Evolutionary conservation across 2,888 invertebrate species (phyloP), one percentile per base, ranked within the genome.

Genomic region (Drosophila robusta): DNA sequence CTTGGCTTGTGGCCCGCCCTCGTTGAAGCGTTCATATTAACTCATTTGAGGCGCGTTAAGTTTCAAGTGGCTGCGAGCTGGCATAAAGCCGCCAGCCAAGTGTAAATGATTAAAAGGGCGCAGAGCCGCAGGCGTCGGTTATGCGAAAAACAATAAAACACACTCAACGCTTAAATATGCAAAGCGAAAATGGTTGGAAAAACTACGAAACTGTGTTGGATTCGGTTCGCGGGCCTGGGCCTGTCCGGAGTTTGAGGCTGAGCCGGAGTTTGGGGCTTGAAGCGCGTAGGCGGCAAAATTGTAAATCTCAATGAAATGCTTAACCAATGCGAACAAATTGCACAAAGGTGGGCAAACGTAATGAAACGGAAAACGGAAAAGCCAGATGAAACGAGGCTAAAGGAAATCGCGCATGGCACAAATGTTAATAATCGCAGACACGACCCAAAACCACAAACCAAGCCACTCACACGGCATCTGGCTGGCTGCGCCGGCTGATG

Each of bases 281-380:
- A 24, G 34, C 46, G 42, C 34, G 36, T 46, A 22, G 51, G 39
- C 29, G 49, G 54, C 55, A 56, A 44, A 44, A 61, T 55, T 66
- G 51, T 60, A 54, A 57, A 63, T 67, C 63, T 63, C 63, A 67
- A 54, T 70, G 52, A 75, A 58, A 64, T 64, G 69, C 49, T 70
- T 69, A 58, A 75, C 55, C 56, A 63, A 51, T 41, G 47, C 54
- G 50, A 41, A 57, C 32, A 58, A 65, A 61, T 34, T 34, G 64
- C 51, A 65, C 44, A 75, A 75, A 74, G 74, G 76, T 74, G 76
- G 52, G 74, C 50, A 67, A 71, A 67, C 49, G 75, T 70, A 73
- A 77, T 84, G 88, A 87, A 85, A 70, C 51, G 85, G 79, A 85
- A 87, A 84, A 68, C 60, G 71, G 51, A 49, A 63, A 52, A 60